phyloP scores from a whole-genome alignment of 92 coral and sea anemone species.

The Zoanthus solanderi region DNA sequence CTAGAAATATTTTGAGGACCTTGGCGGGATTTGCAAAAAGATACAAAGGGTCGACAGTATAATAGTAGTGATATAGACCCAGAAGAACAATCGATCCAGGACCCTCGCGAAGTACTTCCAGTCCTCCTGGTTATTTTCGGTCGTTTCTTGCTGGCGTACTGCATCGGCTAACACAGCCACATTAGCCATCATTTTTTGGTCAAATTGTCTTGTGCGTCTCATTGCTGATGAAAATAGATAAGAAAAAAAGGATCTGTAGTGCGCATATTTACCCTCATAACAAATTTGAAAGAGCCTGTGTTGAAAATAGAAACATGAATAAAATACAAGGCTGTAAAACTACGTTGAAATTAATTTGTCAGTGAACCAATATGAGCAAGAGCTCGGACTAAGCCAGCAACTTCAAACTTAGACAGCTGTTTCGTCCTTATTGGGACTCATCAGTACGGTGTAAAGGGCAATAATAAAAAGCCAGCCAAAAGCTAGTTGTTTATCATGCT shows the following conservation, averaged over 20 bases:
- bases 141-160: conserved; percentile 23
- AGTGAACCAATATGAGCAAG: too few relatives aligned
- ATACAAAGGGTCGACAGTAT: conserved; percentile 36
- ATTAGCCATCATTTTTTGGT: conserved; percentile 2
- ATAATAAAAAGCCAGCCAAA: too few relatives aligned
- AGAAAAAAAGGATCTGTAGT: neutral
- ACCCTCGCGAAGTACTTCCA: conserved; percentile 94
- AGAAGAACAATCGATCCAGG: conserved; percentile 60
- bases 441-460: too few relatives aligned
- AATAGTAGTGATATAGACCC: conserved; percentile 48
- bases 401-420: too few relatives aligned
- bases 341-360: too few relatives aligned
- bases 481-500: too few relatives aligned
- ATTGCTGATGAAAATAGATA: neutral
- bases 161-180: conserved; percentile 23
- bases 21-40: conserved; percentile 25
- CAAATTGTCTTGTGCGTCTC: neutral
- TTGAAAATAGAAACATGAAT: too few relatives aligned
- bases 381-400: too few relatives aligned
- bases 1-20: conserved; percentile 15
- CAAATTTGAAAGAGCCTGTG: too few relatives aligned
- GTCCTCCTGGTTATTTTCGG: conserved; percentile 84
- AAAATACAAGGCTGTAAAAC: too few relatives aligned
- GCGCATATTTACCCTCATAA: too few relatives aligned
- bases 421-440: too few relatives aligned